Evolutionary conservation across 2,888 invertebrate genomes (phyloP), one percentile per base, ranked within the genome.

Genomic region (Philereme transversata): DNA sequence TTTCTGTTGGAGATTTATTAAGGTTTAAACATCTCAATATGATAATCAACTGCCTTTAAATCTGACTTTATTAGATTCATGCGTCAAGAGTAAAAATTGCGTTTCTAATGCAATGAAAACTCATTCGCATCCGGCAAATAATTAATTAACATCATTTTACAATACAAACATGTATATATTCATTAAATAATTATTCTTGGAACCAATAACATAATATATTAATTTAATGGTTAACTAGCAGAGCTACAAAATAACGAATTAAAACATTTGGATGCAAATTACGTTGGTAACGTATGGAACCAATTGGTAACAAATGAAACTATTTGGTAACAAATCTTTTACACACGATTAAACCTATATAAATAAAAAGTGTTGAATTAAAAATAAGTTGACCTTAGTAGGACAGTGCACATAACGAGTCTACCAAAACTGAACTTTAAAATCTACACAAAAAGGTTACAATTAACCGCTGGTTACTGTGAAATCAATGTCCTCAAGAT

Each of bases 401-500:
- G 83, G 83, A 81, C 78, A 81, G 83, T 86, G 83, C 86, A 85
- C 83, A 55, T 77, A 86, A 84, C 82, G 81, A 72, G 76, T 76
- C 69, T 64, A 69, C 68, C 57, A 62, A 59, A 47, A 62, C 44
- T 70, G 76, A 75, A 76, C 51, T 10, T 48, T 53, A 53, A 34
- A 49, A 68, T 63, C 76, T 79, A 82, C 70, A 76, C 77, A 80
- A 76, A 72, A 75, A 44, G 50, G 40, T 57, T 48, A 48, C 22
- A 59, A 52, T 35, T 46, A 57, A 51, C 48, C 10, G 48, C 54
- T 64, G 57, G 60, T 57, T 57, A 64, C 65, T 74, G 64, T 71
- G 72, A 62, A 73, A 75, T 72, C 72, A 74, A 73, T 79, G 81
- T 81, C 79, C 68, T 72, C 71, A 67, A 73, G 73, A 77, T 77